These are phyloP conservation scores for Umimayanthus chanpuru DNA, from an alignment of 92 coral and sea anemone genomes.

Conservation along the genomic window DNA sequence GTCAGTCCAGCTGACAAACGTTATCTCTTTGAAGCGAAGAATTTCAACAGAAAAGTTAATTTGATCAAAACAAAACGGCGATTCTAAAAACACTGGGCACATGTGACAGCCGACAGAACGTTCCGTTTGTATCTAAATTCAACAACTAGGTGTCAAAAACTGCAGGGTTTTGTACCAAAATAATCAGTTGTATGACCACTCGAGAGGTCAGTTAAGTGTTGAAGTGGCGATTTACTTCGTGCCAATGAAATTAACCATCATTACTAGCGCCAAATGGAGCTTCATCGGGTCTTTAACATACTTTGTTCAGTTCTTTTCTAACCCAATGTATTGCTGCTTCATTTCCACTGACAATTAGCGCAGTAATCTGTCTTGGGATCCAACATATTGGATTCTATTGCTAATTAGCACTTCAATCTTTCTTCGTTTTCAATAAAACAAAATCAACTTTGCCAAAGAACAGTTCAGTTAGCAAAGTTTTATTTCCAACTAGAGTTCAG, in stretches of 20 bases:
- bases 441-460: not conserved
- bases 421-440: not conserved
- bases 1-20: not conserved
- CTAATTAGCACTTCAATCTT: not conserved
- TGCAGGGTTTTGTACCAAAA: not conserved
- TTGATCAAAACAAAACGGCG: not conserved
- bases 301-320: not conserved
- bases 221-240: not conserved
- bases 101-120: not conserved
- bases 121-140: not conserved
- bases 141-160: not conserved
- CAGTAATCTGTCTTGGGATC: not conserved
- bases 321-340: not conserved
- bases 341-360: not conserved
- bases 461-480: not conserved
- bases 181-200: not conserved
- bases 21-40: not conserved
- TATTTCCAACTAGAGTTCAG: not conserved
- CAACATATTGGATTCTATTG: not conserved
- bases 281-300: not conserved
- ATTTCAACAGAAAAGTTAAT: not conserved
- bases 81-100: not conserved
- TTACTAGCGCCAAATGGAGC: not conserved
- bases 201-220: not conserved
- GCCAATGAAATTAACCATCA: not conserved